Evolutionary conservation across 2,113 vertebrate genomes (phyloP), one percentile per base, ranked within the genome.

Genomic region (Pangasianodon gigas): DNA sequence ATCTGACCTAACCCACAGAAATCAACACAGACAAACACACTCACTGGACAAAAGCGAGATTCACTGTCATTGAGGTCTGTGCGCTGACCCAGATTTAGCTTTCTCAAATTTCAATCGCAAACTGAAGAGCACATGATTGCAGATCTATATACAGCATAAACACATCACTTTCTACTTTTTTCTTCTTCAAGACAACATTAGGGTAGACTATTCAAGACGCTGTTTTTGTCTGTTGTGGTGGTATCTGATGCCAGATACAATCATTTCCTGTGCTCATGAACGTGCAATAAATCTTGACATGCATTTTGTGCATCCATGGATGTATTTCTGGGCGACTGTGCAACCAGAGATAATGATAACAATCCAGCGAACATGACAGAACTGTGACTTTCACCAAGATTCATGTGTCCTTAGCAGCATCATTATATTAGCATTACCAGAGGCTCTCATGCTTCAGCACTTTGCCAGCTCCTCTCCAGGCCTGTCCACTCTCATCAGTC

Each of bases 371-470:
- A 92, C 86, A 60, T 51, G 88, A 71, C 89, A 90, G 69, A 82
- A 90, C 48, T 41, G 69, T 89, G 92, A 89, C 88, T 92, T 91
- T 41, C 58, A 67, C 65, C 56, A 51, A 83, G 37, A 44, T 86
- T 69, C 58, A 71, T 79, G 67, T 82, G 75, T 90, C 85, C 89
- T 88, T 84, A 81, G 91, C 85, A 89, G 90, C 91, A 94, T 95
- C 93, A 92, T 95, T 95, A 95, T 94, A 91, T 93, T 80, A 56
- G 85, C 93, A 94, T 94, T 94, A 93, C 91, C 52, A 88, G 83
- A 89, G 89, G 24, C 83, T 75, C 92, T 95, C 93, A 95, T 92
- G 94, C 95, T 94, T 90, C 92, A 94, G 93, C 92, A 94, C 94
- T 69, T 91, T 32, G 90, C 92, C 26, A 62, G 77, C 37, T 62